Conservation (phyloP, 2,888 invertebrate genomes). For the Hypomecis punctinalis region DNA sequence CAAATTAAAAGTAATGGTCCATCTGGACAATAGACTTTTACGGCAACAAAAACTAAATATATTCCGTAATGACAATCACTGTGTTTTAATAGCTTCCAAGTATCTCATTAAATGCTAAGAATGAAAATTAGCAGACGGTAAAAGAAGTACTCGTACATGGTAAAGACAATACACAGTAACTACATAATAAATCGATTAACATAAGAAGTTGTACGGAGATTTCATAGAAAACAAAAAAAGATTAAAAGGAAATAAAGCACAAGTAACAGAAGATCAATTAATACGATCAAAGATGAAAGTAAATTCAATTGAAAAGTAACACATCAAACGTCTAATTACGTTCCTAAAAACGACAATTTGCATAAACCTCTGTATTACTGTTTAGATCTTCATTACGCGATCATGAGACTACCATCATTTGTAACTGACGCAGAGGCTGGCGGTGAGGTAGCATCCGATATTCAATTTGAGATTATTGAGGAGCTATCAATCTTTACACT, state of each 20-base stretch:
- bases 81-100: neutral
- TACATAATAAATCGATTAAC: no score
- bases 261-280: neutral
- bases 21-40: neutral
- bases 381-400: constrained; percentile 39
- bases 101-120: neutral
- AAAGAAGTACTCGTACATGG: no score
- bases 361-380: constrained; percentile 37
- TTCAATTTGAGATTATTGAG: constrained; percentile 57
- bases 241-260: no score
- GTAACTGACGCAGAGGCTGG: constrained; percentile 54
- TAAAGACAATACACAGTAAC: no score
- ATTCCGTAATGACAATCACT: neutral
- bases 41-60: neutral
- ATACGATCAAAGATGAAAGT: neutral
- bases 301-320: constrained; percentile 1
- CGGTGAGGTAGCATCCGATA: constrained; percentile 45
- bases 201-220: no score
- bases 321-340: constrained; percentile 23
- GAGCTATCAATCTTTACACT: constrained; percentile 44
- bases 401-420: constrained; percentile 52
- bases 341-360: constrained; percentile 43
- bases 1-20: neutral
- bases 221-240: no score
- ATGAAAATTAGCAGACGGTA: no score